phyloP scores from a whole-genome alignment of 2,113 vertebrate species.

The Euleptes europaea region DNA sequence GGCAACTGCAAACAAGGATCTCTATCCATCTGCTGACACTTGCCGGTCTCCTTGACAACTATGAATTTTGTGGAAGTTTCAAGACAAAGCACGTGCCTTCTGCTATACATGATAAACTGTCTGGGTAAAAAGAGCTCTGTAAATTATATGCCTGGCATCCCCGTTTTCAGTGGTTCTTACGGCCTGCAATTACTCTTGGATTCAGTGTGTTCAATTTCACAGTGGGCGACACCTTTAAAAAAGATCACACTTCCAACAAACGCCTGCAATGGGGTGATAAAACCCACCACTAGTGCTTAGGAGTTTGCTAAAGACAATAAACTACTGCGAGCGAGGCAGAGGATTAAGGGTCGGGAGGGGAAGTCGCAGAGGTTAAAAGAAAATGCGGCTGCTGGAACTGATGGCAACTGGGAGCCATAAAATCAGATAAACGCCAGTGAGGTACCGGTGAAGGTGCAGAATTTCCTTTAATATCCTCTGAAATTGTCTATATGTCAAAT shows the following conservation, averaged over 20 bases:
- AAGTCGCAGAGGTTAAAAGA: not conserved
- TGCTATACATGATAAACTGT: not conserved
- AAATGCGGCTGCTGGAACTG: not conserved
- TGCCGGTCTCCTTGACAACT: conserved; percentile 50
- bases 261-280: not conserved
- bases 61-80: not conserved
- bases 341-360: not conserved
- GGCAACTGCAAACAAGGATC: conserved; percentile 6
- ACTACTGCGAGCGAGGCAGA: not conserved
- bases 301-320: conserved; percentile 12
- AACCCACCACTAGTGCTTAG: accelerated
- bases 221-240: accelerated
- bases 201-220: not conserved
- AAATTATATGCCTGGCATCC: not conserved
- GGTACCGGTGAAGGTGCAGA: not conserved
- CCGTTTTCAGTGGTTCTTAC: accelerated
- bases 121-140: not conserved
- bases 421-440: not conserved
- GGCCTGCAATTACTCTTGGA: not conserved
- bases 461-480: too few species aligned
- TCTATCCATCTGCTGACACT: not conserved
- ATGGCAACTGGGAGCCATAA: not conserved
- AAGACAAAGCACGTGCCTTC: not conserved
- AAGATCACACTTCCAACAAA: not conserved
- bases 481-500: not conserved